These are phyloP conservation scores for Enteromius mattozi DNA, from an alignment of 2,797 vertebrate genomes.

Conservation along the genomic window DNA sequence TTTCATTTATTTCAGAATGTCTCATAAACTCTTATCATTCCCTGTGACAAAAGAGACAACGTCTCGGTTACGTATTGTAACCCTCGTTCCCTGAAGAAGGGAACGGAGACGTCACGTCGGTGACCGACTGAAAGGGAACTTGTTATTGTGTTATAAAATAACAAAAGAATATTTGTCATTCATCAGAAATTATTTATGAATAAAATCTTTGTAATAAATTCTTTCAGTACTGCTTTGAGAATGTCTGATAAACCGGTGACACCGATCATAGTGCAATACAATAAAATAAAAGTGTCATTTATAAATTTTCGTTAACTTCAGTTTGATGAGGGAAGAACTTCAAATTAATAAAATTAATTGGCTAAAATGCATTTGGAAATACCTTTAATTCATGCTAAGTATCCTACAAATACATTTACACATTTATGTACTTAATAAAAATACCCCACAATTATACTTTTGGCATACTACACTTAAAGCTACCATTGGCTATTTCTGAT, in stretches of 20 bases:
- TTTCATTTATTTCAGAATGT: constrained; percentile 6
- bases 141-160: background rate
- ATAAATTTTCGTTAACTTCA: background rate
- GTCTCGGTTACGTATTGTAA: no score
- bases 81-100: no score
- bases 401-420: background rate
- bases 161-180: background rate
- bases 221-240: background rate
- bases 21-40: background rate
- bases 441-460: background rate
- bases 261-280: background rate
- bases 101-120: no score
- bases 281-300: background rate
- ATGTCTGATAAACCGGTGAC: background rate
- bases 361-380: background rate
- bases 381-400: background rate
- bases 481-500: background rate
- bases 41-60: background rate
- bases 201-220: background rate
- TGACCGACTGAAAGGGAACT: no score
- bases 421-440: background rate
- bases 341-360: background rate
- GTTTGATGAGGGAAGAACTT: background rate
- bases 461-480: background rate
- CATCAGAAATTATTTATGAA: background rate